Conservation (phyloP, 2,113 vertebrate genomes). For the Microcebus tavaratra region DNA sequence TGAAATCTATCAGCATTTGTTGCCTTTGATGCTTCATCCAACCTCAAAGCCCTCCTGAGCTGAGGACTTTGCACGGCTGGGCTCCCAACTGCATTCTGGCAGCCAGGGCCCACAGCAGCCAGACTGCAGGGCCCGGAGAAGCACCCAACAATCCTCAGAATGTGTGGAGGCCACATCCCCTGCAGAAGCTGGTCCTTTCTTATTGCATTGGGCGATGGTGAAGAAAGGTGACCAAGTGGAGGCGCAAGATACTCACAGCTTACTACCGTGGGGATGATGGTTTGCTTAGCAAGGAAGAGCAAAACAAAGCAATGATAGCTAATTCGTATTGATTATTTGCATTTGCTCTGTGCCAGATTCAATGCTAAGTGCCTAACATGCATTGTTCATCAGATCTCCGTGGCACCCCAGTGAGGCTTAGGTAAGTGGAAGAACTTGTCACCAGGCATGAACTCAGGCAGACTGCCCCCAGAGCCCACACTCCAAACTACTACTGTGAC, state of each 20-base stretch:
- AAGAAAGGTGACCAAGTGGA: not conserved
- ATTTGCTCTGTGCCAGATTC: not conserved
- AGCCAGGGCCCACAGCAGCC: not conserved
- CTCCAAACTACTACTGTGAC: not conserved
- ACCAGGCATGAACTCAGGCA: not conserved
- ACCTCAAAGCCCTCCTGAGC: not conserved
- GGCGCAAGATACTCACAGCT: not conserved
- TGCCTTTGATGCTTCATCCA: not conserved
- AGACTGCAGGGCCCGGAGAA: not conserved
- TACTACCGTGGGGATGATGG: not conserved
- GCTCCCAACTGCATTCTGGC: not conserved
- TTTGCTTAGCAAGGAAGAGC: not conserved
- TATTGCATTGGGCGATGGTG: not conserved
- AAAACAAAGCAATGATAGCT: not conserved
- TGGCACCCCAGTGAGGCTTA: not conserved
- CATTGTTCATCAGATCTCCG: not conserved
- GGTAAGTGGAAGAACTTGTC: not conserved
- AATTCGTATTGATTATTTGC: not conserved
- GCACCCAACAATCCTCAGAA: not conserved
- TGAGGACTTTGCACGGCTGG: not conserved
- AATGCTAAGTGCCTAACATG: not conserved
- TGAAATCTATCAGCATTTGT: not conserved
- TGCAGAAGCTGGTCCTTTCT: not conserved
- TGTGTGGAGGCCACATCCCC: not conserved
- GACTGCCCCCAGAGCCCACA: not conserved